Conservation (phyloP, 2,888 invertebrate species). For the Choristoneura rosaceana region DNA sequence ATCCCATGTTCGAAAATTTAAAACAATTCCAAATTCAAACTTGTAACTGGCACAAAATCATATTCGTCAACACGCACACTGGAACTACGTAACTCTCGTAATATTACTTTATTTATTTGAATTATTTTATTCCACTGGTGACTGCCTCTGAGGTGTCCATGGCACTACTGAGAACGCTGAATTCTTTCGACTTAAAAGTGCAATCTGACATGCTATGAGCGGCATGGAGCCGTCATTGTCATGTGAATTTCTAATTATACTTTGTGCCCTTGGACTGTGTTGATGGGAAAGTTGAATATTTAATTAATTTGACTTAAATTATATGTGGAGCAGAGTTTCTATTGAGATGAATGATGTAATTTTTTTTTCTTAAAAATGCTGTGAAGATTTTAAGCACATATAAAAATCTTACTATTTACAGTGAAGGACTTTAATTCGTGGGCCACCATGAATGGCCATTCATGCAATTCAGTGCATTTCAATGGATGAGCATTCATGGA, state of each 20-base stretch:
- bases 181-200: constrained; percentile 73
- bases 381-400: no score
- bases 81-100: not conserved
- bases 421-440: no score
- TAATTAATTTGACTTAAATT: constrained; percentile 1
- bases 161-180: constrained; percentile 63
- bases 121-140: constrained; percentile 46
- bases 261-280: constrained; percentile 29
- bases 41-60: constrained; percentile 23
- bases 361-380: not conserved
- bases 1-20: constrained; percentile 38
- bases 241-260: constrained; percentile 45
- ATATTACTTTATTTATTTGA: constrained; percentile 20
- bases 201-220: constrained; percentile 61
- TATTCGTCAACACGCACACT: not conserved
- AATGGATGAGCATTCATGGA: no score
- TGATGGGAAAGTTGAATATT: constrained; percentile 6
- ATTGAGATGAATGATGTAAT: not conserved
- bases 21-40: constrained; percentile 15
- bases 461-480: no score
- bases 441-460: no score
- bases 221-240: constrained; percentile 59
- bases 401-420: no score
- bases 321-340: not conserved
- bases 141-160: constrained; percentile 54